Percentiles rank a stretch among this genome's conserved stretches.
These are phyloP conservation scores for Sinohyriopsis cumingii DNA, from an alignment of 2,888 invertebrate genomes.

Conservation along the genomic window DNA sequence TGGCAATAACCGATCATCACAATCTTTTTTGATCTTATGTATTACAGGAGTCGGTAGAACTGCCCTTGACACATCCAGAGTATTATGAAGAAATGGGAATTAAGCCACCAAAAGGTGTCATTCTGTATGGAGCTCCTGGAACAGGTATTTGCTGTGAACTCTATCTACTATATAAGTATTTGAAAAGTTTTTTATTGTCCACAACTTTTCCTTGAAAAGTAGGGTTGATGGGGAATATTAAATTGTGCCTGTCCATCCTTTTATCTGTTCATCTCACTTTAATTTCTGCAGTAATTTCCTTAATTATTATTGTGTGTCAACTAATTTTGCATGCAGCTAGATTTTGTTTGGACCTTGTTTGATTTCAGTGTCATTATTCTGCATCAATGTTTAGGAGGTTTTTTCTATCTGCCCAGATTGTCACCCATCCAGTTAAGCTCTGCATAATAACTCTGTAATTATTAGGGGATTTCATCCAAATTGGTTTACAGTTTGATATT, in stretches of 20 bases:
- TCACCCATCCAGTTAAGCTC: too few species aligned
- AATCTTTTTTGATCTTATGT: not conserved
- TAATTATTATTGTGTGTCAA: too few species aligned
- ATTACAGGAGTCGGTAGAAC: conserved; percentile 90
- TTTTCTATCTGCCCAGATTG: too few species aligned
- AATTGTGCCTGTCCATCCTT: not conserved
- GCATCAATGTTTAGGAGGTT: too few species aligned
- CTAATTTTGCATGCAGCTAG: too few species aligned
- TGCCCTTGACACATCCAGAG: conserved; percentile 98
- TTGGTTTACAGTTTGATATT: too few species aligned
- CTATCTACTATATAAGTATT: not conserved
- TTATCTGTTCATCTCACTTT: too few species aligned
- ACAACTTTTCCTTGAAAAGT: not conserved
- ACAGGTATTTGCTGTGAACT: conserved; percentile 79
- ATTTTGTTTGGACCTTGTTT: too few species aligned
- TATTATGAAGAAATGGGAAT: conserved; percentile 99
- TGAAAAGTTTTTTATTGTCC: not conserved
- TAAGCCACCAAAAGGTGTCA: conserved; percentile 99
- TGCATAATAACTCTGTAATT: too few species aligned
- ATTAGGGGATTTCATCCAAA: too few species aligned
- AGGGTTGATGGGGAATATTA: not conserved
- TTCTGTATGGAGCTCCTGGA: conserved; percentile 97
- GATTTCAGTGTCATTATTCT: too few species aligned
- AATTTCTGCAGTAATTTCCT: too few species aligned
- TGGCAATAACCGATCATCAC: not conserved